Conservation (phyloP, 2,888 invertebrate species). For the Leucophenga maculata region DNA sequence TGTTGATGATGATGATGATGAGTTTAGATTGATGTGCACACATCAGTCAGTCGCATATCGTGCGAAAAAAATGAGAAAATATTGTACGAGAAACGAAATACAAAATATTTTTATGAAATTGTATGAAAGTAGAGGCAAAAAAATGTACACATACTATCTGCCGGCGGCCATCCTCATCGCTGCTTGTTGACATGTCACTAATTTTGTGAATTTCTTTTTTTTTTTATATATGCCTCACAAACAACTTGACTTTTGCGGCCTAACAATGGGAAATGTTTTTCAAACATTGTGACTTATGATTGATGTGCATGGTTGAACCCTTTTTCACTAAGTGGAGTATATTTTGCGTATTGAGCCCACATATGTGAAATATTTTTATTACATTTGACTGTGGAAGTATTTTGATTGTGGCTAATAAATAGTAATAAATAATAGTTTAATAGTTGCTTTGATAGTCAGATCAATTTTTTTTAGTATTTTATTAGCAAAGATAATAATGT, state of each 20-base stretch:
- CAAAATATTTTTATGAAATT: not conserved
- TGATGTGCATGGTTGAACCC: constrained; percentile 27
- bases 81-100: constrained; percentile 11
- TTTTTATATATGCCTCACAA: constrained; percentile 36
- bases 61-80: constrained; percentile 15
- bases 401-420: no score
- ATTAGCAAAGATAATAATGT: no score
- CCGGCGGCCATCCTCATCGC: constrained; percentile 23
- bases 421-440: no score
- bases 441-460: no score
- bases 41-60: constrained; percentile 52
- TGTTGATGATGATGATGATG: constrained; percentile 47
- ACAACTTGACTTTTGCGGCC: not conserved
- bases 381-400: no score
- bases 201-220: constrained; percentile 47
- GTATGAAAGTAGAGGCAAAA: constrained; percentile 3
- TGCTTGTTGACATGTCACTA: constrained; percentile 61
- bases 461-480: no score
- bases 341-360: no score
- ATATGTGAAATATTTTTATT: no score
- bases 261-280: constrained; percentile 41
- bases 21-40: constrained; percentile 64
- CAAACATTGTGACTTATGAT: constrained; percentile 22
- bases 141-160: constrained; percentile 22
- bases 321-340: not conserved